Evolutionary conservation across 37 sponge, comb jelly and placozoan genomes (phyloP).

Genomic region (Theonella swinhoei): DNA sequence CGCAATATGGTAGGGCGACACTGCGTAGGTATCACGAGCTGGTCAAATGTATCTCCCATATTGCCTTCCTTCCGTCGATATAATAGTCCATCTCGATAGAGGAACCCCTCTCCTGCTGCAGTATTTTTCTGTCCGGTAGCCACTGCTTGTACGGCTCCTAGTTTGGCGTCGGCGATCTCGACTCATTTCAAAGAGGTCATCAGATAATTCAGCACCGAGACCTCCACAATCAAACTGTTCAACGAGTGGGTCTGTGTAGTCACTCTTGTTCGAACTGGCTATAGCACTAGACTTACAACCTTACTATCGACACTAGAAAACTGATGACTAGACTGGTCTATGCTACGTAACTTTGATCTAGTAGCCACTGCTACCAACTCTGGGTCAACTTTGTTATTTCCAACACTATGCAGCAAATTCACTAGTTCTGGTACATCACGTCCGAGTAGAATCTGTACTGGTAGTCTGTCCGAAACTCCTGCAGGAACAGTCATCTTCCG

Average conservation of each 20-base stretch:
- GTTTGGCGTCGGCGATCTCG: neutral
- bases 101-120: conserved; percentile 27
- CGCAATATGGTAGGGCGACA: conserved; percentile 15
- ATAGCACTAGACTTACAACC: too few relatives aligned
- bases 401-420: neutral
- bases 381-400: too few relatives aligned
- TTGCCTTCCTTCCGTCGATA: neutral
- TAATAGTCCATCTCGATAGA: conserved; percentile 16
- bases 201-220: too few relatives aligned
- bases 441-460: conserved; percentile 40
- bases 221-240: too few relatives aligned
- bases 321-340: neutral
- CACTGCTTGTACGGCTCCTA: conserved; percentile 9
- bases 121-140: neutral
- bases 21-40: conserved; percentile 50
- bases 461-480: conserved; percentile 40
- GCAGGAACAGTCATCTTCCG: conserved; percentile 11
- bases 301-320: too few relatives aligned
- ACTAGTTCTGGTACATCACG: conserved; percentile 33
- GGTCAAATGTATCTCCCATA: neutral
- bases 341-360: neutral
- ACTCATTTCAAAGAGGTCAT: neutral
- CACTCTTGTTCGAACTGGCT: too few relatives aligned
- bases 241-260: too few relatives aligned
- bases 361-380: too few relatives aligned